A percentile compares a stretch with the other conserved stretches of the same genome.
Evolutionary conservation across 2,797 vertebrate species (phyloP).

Genomic region (Ispidina picta): DNA sequence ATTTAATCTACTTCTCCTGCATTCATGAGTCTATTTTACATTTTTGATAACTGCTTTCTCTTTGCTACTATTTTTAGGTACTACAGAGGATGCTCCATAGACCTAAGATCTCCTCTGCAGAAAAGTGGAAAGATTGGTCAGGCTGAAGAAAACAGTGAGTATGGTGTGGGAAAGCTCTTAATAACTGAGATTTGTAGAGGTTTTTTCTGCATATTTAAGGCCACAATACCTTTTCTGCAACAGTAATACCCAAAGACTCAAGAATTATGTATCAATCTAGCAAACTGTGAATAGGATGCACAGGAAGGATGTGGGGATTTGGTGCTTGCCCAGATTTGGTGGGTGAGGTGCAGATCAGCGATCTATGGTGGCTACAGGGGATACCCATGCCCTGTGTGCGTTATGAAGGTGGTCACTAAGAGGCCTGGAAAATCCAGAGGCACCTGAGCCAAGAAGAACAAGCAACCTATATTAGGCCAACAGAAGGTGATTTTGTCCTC

Average conservation of each 20-base stretch:
- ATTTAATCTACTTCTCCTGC: not conserved
- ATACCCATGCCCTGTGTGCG: accelerated
- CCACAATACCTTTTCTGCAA: not conserved
- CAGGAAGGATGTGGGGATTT: not conserved
- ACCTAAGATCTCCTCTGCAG: not conserved
- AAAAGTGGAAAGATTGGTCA: not conserved
- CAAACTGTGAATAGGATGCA: not conserved
- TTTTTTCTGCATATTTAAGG: not conserved
- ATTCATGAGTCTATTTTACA: not conserved
- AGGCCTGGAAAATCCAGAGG: not conserved
- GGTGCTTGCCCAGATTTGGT: not conserved
- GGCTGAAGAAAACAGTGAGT: not conserved
- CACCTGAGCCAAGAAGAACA: not conserved
- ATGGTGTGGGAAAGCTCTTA: not conserved
- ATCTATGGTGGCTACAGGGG: accelerated
- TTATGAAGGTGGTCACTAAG: not conserved
- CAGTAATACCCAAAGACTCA: not conserved
- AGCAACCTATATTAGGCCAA: not conserved
- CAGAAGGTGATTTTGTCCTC: not conserved
- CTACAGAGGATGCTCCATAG: not conserved
- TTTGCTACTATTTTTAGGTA: not conserved
- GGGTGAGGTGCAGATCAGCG: not conserved
- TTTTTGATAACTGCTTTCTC: not conserved
- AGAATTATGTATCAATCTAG: not conserved
- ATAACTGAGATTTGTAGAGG: not conserved